Conservation (phyloP, 2,797 vertebrate genomes). For the Sternotherus odoratus region DNA sequence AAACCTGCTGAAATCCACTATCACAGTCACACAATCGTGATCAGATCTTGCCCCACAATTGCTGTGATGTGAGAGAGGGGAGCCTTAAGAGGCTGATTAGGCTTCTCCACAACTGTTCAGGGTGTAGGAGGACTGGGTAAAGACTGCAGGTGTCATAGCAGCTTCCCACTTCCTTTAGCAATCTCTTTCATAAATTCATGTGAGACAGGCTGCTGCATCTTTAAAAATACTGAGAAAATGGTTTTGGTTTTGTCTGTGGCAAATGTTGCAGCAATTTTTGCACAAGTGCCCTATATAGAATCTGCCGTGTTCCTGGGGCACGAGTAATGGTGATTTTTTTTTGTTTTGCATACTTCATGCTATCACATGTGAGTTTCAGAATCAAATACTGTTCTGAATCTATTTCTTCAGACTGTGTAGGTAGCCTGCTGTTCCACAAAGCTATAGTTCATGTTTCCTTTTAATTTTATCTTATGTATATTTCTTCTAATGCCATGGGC, state of each 20-base stretch:
- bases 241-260: conserved; percentile 22
- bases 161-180: not conserved
- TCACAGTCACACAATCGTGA: not conserved
- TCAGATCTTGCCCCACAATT: not conserved
- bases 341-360: not conserved
- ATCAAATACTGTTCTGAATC: not conserved
- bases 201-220: not conserved
- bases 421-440: not conserved
- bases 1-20: not conserved
- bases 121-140: not conserved
- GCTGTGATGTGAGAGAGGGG: not conserved
- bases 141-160: not conserved
- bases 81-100: no score
- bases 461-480: not conserved
- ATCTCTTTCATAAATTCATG: not conserved
- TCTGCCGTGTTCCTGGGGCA: conserved; percentile 19
- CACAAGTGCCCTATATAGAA: conserved; percentile 26
- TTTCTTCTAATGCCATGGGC: not conserved
- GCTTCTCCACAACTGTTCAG: no score
- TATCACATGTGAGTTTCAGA: not conserved
- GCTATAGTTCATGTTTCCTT: no score
- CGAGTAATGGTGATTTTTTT: not conserved
- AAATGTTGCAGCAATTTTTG: conserved; percentile 48
- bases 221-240: not conserved
- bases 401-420: not conserved